Conservation (phyloP, 1,140 invertebrate genomes). For the Tetramorium parvispinum region DNA sequence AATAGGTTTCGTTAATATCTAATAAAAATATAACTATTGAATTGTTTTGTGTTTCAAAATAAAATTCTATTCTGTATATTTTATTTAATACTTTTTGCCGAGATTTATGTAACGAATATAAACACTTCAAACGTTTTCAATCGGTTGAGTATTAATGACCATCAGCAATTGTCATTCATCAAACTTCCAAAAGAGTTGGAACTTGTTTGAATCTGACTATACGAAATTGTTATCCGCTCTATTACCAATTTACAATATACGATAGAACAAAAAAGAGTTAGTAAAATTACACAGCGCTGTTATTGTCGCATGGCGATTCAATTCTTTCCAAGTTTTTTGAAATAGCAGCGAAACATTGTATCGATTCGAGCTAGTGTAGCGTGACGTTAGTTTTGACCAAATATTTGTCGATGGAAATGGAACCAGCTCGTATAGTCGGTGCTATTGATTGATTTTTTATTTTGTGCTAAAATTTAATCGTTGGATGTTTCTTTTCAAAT, state of each 20-base stretch:
- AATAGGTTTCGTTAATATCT: not conserved
- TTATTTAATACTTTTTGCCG: not conserved
- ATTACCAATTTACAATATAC: slow-evolving; percentile 53
- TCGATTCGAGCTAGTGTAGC: slow-evolving; percentile 54
- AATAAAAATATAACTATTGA: not conserved
- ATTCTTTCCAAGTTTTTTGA: slow-evolving; percentile 73
- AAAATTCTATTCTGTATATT: not conserved
- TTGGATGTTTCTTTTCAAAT: not conserved
- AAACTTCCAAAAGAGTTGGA: slow-evolving; percentile 59
- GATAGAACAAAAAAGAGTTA: slow-evolving; percentile 24
- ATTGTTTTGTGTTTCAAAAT: not conserved
- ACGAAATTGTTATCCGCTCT: slow-evolving; percentile 27
- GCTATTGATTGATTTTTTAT: slow-evolving; percentile 67
- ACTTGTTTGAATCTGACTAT: slow-evolving; percentile 34
- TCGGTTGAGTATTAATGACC: slow-evolving; percentile 11
- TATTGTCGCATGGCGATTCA: slow-evolving; percentile 63
- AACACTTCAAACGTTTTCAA: slow-evolving; percentile 4
- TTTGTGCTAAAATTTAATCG: slow-evolving; percentile 30
- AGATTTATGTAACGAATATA: slow-evolving; percentile 3
- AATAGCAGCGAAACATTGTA: slow-evolving; percentile 65
- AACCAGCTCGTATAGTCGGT: slow-evolving; percentile 59
- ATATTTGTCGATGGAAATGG: slow-evolving; percentile 73
- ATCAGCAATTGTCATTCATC: slow-evolving; percentile 58
- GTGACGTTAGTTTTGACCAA: slow-evolving; percentile 74
- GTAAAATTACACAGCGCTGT: slow-evolving; percentile 66